A percentile compares a stretch with the other conserved stretches of the same genome.
phyloP scores from a whole-genome alignment of 2,888 invertebrate species.

The Liodrosophila aerea region DNA sequence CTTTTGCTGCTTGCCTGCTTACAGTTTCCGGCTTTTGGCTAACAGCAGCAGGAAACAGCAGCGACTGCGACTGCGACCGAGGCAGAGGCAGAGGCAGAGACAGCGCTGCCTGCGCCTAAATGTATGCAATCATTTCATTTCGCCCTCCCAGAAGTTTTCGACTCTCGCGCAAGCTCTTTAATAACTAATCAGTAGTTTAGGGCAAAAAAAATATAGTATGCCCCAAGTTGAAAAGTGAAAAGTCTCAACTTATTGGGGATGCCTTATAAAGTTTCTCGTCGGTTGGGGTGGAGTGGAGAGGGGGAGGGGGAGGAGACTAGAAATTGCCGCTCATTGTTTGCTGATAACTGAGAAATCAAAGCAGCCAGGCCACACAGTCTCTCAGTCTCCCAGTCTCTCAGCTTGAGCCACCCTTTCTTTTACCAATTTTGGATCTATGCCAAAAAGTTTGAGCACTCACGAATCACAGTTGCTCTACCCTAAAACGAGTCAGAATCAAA shows the following conservation, averaged over 20 bases:
- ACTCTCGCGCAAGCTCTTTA: conserved; percentile 54
- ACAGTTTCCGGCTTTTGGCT: conserved; percentile 68
- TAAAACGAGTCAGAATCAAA: too few relatives aligned
- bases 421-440: too few relatives aligned
- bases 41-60: conserved; percentile 31
- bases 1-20: conserved; percentile 74
- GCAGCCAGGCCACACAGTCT: too few relatives aligned
- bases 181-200: conserved; percentile 58
- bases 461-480: too few relatives aligned
- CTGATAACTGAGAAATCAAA: conserved; percentile 57
- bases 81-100: conserved; percentile 26
- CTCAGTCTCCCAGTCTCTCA: too few relatives aligned
- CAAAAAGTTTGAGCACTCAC: not conserved
- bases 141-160: conserved; percentile 16
- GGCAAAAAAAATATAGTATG: conserved; percentile 28
- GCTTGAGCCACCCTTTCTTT: too few relatives aligned
- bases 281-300: too few relatives aligned
- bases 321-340: conserved; percentile 59
- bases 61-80: conserved; percentile 32
- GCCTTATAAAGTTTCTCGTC: not conserved
- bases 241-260: not conserved
- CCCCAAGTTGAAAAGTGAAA: not conserved
- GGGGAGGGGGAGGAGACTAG: conserved; percentile 31
- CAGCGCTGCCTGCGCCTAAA: conserved; percentile 66
- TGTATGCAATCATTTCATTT: conserved; percentile 54